Evolutionary conservation across 1,140 invertebrate species (phyloP).

Genomic region (Drosophila pectinifera): DNA sequence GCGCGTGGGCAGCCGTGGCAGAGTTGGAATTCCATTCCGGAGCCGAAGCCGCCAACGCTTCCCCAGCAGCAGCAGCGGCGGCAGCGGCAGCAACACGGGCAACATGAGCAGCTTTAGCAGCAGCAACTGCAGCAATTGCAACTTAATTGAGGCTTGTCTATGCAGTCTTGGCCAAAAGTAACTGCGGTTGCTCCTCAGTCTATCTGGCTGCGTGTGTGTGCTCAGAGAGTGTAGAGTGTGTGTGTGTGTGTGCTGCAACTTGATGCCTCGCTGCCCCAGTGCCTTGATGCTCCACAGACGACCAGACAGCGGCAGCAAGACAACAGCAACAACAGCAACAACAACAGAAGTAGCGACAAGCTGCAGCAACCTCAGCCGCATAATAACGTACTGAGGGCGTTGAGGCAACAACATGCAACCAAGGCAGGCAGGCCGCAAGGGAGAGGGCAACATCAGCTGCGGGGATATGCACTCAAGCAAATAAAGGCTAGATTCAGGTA

Average conservation of each 20-base stretch:
- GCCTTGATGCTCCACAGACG: slow-evolving; percentile 83
- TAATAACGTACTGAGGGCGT: slow-evolving; percentile 82
- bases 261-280: slow-evolving; percentile 82
- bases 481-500: too few species aligned
- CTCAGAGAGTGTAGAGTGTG: not conserved
- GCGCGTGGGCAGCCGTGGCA: slow-evolving; percentile 67
- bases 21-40: slow-evolving; percentile 62
- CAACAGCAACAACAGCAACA: slow-evolving; percentile 34
- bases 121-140: slow-evolving; percentile 72
- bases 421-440: slow-evolving; percentile 11
- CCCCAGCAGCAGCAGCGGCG: slow-evolving; percentile 19
- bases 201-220: not conserved
- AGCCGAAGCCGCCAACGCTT: slow-evolving; percentile 68
- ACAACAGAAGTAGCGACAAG: slow-evolving; percentile 37
- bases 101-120: slow-evolving; percentile 28
- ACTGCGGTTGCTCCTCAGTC: slow-evolving; percentile 67
- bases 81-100: slow-evolving; percentile 13
- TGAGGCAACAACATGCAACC: slow-evolving; percentile 73
- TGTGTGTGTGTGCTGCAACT: slow-evolving; percentile 56
- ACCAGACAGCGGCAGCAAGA: slow-evolving; percentile 72
- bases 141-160: slow-evolving; percentile 83
- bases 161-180: slow-evolving; percentile 67
- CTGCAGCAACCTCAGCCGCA: slow-evolving; percentile 56
- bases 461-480: not conserved
- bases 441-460: not conserved